Percentiles rank a stretch among this genome's conserved stretches.
Evolutionary conservation across 2,888 invertebrate genomes (phyloP).

Genomic region (Agriopis marginaria): DNA sequence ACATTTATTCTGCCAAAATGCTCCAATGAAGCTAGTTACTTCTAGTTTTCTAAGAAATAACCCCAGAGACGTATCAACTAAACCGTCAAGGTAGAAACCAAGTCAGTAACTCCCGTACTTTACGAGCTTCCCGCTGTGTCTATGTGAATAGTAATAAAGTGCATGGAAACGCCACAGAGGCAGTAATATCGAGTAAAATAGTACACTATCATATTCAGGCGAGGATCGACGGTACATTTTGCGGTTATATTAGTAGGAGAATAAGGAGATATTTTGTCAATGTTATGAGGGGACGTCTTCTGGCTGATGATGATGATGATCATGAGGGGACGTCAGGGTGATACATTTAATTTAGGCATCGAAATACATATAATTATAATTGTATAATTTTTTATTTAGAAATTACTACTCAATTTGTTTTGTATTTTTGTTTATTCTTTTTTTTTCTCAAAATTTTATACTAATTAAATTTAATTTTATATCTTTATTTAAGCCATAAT

Average conservation of each 20-base stretch:
- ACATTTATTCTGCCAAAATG: too few relatives aligned
- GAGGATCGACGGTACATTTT: slow-evolving; percentile 50
- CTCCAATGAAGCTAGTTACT: background rate
- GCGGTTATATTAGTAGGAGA: slow-evolving; percentile 49
- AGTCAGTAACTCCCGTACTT: slow-evolving; percentile 53
- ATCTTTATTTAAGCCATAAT: too few relatives aligned
- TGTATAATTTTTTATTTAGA: too few relatives aligned
- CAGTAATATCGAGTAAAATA: slow-evolving; percentile 58
- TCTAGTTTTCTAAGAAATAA: slow-evolving; percentile 26
- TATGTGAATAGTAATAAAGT: slow-evolving; percentile 62
- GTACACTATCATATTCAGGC: slow-evolving; percentile 50
- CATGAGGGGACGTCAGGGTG: slow-evolving; percentile 8
- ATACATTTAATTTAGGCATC: slow-evolving; percentile 8
- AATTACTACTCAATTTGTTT: too few relatives aligned
- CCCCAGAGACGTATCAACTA: slow-evolving; percentile 26
- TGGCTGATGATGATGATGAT: too few relatives aligned
- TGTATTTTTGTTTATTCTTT: too few relatives aligned
- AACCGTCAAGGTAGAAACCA: slow-evolving; percentile 42
- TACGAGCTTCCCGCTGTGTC: slow-evolving; percentile 55
- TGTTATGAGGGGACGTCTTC: slow-evolving; percentile 8
- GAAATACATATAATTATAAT: too few relatives aligned
- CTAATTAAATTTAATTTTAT: too few relatives aligned
- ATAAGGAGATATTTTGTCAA: slow-evolving; percentile 23
- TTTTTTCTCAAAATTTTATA: too few relatives aligned
- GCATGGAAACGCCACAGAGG: slow-evolving; percentile 50